These are phyloP conservation scores for Peromyscus polionotus DNA, from an alignment of 2,113 vertebrate species.

Conservation along the genomic window DNA sequence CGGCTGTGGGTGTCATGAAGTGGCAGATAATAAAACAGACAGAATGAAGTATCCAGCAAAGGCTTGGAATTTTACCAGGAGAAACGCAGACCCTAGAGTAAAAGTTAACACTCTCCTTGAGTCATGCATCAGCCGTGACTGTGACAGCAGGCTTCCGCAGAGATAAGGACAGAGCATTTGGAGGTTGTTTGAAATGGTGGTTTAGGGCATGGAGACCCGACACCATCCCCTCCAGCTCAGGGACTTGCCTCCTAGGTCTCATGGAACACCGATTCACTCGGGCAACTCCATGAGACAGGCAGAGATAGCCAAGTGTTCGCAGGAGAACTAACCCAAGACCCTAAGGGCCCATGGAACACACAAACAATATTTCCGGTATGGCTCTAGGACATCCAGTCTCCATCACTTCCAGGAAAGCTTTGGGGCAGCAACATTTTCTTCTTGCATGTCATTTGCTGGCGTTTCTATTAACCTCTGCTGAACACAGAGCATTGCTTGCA, in stretches of 20 bases:
- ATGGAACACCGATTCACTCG: background rate
- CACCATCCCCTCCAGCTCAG: background rate
- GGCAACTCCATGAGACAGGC: background rate
- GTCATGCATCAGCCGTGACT: background rate
- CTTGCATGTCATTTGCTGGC: background rate
- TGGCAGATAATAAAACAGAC: background rate
- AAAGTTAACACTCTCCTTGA: background rate
- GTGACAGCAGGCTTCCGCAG: background rate
- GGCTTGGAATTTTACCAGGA: background rate
- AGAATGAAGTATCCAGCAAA: background rate
- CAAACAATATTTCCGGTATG: background rate
- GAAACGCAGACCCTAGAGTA: background rate
- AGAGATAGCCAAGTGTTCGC: background rate
- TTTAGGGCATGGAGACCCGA: background rate
- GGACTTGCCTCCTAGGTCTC: background rate
- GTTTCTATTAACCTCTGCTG: background rate
- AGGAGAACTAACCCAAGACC: background rate
- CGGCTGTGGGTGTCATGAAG: background rate
- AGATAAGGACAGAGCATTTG: background rate
- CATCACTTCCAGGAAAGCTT: background rate
- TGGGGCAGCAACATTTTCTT: background rate
- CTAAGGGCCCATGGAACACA: background rate
- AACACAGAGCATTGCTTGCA: background rate
- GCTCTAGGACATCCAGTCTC: background rate
- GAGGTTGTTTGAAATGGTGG: background rate